Evolutionary conservation across 2,113 vertebrate genomes (phyloP).

Genomic region (Silurus meridionalis): DNA sequence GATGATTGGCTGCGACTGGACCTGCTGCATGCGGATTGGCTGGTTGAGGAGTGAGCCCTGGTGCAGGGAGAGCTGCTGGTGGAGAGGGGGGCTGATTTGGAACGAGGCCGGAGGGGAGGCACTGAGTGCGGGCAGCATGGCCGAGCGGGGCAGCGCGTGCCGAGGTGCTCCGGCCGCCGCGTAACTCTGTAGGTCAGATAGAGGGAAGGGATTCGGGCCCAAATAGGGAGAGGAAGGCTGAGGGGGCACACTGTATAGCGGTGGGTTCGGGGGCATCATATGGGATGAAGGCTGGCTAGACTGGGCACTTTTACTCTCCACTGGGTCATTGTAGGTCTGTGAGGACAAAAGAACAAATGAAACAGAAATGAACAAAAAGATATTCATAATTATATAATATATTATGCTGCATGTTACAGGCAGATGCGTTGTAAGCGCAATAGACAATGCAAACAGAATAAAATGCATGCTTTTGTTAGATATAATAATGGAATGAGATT

Average conservation of each 20-base stretch:
- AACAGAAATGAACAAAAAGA: background rate
- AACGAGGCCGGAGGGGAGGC: slow-evolving; percentile 91
- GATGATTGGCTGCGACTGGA: slow-evolving; percentile 91
- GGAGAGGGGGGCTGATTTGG: slow-evolving; percentile 92
- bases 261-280: slow-evolving; percentile 88
- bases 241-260: slow-evolving; percentile 87
- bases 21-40: slow-evolving; percentile 94
- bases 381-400: background rate
- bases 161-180: slow-evolving; percentile 82
- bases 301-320: slow-evolving; percentile 83
- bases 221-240: slow-evolving; percentile 88
- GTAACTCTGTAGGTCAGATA: slow-evolving; percentile 91
- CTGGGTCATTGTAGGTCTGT: slow-evolving; percentile 88
- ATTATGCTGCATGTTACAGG: too few species aligned
- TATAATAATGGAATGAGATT: background rate
- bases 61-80: slow-evolving; percentile 94
- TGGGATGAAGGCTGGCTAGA: slow-evolving; percentile 86
- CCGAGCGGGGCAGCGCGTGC: slow-evolving; percentile 84
- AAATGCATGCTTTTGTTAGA: background rate
- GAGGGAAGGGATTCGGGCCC: slow-evolving; percentile 88
- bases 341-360: slow-evolving; percentile 32
- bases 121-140: slow-evolving; percentile 93
- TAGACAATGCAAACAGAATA: background rate
- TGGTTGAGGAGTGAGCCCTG: slow-evolving; percentile 93
- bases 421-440: background rate